Evolutionary conservation across 1,140 invertebrate species (phyloP).

Genomic region (Zaprionus nigranus): DNA sequence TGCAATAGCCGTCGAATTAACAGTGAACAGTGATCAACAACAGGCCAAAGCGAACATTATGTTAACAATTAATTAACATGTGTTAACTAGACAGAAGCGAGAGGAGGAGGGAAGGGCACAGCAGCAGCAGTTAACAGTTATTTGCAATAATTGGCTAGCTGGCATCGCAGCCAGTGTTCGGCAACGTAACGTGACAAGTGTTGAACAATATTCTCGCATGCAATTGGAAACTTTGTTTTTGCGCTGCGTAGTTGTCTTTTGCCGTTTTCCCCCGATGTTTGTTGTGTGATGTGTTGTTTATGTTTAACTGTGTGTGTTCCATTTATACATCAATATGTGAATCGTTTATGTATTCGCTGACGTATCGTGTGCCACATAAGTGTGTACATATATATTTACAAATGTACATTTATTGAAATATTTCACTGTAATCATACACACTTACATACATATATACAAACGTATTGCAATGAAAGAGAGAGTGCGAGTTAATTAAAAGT

Average conservation of each 20-base stretch:
- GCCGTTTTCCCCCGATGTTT: conserved; percentile 47
- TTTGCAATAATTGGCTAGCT: conserved; percentile 42
- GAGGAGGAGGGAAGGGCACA: not conserved
- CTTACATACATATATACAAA: conserved; percentile 14
- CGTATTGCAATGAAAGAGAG: conserved; percentile 41
- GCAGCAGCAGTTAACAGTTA: conserved; percentile 26
- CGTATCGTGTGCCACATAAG: conserved; percentile 18
- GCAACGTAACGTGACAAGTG: conserved; percentile 34
- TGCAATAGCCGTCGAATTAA: conserved; percentile 53
- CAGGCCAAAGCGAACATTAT: conserved; percentile 16
- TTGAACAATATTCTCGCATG: conserved; percentile 46
- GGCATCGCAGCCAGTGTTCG: conserved; percentile 29
- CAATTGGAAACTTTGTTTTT: conserved; percentile 53
- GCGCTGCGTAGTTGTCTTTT: conserved; percentile 52
- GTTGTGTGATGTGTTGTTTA: not conserved
- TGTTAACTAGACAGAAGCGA: conserved; percentile 21
- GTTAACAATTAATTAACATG: conserved; percentile 52
- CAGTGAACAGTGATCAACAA: conserved; percentile 13
- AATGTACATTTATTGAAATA: conserved; percentile 19
- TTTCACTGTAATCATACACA: not conserved
- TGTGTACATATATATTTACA: conserved; percentile 17
- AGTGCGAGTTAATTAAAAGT: conserved; percentile 34
- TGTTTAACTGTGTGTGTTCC: conserved; percentile 12
- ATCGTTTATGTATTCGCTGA: conserved; percentile 25
- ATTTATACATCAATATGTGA: conserved; percentile 2